phyloP scores from a whole-genome alignment of 2,888 invertebrate species.

The Cheilosia scutellata region DNA sequence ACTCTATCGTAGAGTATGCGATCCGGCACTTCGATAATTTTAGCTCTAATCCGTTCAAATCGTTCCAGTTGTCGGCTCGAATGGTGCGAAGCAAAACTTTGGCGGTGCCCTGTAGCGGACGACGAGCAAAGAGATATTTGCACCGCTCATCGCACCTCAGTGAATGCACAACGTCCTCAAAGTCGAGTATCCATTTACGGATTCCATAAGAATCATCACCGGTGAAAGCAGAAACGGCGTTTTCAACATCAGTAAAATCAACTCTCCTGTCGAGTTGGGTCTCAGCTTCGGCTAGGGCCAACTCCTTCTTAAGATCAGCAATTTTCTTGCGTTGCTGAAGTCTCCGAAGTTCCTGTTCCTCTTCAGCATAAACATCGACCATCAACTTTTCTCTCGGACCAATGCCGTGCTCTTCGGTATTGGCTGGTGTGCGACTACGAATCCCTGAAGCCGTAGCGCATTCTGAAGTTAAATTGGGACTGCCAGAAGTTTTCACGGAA shows the following conservation, averaged over 20 bases:
- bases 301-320: background rate
- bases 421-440: too few relatives aligned
- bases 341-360: too few relatives aligned
- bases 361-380: too few relatives aligned
- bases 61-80: conserved; percentile 10
- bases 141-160: background rate
- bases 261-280: background rate
- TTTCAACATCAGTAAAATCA: background rate
- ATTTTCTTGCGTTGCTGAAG: too few relatives aligned
- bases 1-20: conserved; percentile 49
- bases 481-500: too few relatives aligned
- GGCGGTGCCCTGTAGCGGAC: conserved; percentile 2
- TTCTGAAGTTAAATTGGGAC: too few relatives aligned
- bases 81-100: conserved; percentile 9
- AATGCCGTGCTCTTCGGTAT: too few relatives aligned
- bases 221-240: background rate
- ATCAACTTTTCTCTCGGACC: too few relatives aligned
- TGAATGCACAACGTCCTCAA: conserved; percentile 8
- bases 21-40: conserved; percentile 42
- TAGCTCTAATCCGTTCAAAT: background rate
- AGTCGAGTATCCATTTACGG: background rate
- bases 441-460: too few relatives aligned
- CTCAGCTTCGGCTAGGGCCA: background rate
- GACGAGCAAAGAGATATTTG: conserved; percentile 12
- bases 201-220: background rate